Base-by-base conservation (phyloP, 1,140 invertebrate species). In the Agrypnia vestita region DNA sequence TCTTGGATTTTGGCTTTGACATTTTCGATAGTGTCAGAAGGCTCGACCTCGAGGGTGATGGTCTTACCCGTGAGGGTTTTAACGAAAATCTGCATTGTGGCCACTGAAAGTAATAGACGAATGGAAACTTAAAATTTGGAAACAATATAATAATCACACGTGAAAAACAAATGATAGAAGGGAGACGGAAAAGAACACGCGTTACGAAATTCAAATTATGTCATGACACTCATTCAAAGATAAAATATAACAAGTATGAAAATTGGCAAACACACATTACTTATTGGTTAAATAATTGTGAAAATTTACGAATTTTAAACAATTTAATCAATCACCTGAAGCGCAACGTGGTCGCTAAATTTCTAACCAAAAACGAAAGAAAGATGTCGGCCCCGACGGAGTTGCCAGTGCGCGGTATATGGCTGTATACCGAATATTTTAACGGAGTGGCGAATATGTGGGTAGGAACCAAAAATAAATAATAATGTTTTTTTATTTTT, bases 41-140 rank as follows among this genome's bases (percentile, higher is more conserved):
- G 92, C 86, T 96, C 94, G 72, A 96, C 95, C 89, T 95, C 95
- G 76, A 95, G 91, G 81, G 95, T 96, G 86, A 96, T 96, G 84
- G 95, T 96, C 87, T 97, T 97, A 80, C 95, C 95, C 84, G 95
- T 96, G 8, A 96, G 89, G 83, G 94, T 96, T 88, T 96, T 96
- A 4, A 96, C 95, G 86, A 96, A 96, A 85, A 96, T 96, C 89
- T 91, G 94, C 94, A 91, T 96, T 86, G 81, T 91, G 85, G 84
- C 75, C 75, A 85, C 87, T 86, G 80, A 83, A 84, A 87, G 6
- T 35, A 35, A 83, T 79, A 77, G 25, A 7, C 4, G 7, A 55
- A 74, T 19, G 51, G 21, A 47, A 55, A 76, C 74, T 62, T n/a
- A 62, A 61, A 62, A 49, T 76, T 76, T 76, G 61, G 55, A 76